These are phyloP conservation scores for Rhabditoides inermis DNA, from an alignment of 2,888 invertebrate genomes.

Conservation along the genomic window DNA sequence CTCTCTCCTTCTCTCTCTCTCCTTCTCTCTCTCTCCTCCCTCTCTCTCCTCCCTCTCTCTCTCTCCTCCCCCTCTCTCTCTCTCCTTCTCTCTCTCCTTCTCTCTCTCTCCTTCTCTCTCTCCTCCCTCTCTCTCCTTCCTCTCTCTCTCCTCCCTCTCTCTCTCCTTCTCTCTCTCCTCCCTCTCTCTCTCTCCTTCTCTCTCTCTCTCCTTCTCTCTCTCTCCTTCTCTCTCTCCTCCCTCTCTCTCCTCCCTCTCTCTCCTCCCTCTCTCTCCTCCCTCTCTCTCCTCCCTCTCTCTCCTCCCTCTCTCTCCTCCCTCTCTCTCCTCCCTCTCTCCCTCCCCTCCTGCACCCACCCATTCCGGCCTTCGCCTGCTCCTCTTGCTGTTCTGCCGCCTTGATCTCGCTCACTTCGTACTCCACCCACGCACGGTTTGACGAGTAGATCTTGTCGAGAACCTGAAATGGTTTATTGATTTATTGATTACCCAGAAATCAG, in stretches of 20 bases:
- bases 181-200: not conserved
- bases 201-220: conserved; percentile 1
- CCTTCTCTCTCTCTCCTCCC: not conserved
- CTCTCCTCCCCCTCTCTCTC: not conserved
- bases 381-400: no score
- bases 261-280: not conserved
- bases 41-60: not conserved
- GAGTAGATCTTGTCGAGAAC: conserved; percentile 31
- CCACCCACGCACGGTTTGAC: conserved; percentile 30
- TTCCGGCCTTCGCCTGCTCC: not conserved
- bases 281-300: not conserved
- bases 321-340: not conserved
- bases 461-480: conserved; percentile 5
- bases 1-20: conserved; percentile 1
- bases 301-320: not conserved
- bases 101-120: not conserved
- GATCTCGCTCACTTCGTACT: conserved; percentile 37
- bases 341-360: not conserved
- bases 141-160: not conserved
- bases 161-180: not conserved
- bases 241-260: not conserved
- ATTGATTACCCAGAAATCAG: no score
- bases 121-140: not conserved
- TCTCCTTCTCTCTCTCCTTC: not conserved
- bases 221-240: not conserved